Evolutionary conservation across 2,113 vertebrate species (phyloP), one percentile per base, ranked within the genome.

Genomic region (Alligator sinensis): DNA sequence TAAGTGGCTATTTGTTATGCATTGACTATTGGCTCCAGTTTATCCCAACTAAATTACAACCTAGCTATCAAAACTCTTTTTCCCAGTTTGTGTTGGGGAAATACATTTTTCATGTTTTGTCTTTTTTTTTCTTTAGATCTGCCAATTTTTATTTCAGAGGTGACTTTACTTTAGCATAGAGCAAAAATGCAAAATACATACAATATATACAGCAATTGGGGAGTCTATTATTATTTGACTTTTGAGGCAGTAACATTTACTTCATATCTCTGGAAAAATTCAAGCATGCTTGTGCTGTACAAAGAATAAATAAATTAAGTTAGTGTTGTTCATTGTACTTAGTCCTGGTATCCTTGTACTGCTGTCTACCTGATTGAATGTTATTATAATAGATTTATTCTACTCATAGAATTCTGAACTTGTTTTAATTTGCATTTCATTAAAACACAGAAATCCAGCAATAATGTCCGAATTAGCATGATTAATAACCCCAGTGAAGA

Each of bases 391-490:
- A 63, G 21, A 34, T n/a, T 14, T 64, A 17, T 1, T 64, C 15
- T 87, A 80, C 25, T 77, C 9, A 55, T 58, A 68, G 87, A 82
- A 82, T 86, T 61, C 0, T 75, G 11, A 61, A 64, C 12, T n/a
- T 82, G 72, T 84, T 66, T 84, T 90, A 77, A 88, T 34, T n/a
- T 19, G 4, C 61, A 14, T 96, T 96, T 95, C 59, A 11, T 95
- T 90, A 25, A 55, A 94, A 84, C 89, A 68, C 91, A 98, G 98
- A 98, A 98, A 96, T 98, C 98, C 95, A 99, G 99, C 97, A 99
- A 99, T 97, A 99, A 99, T 6, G 94, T 99, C 79, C 98, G 99
- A 58, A 98, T 99, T 94, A 98, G 99, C 79, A 97, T 99, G 98
- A 98, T 99, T 96, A 99, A 98, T 96, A 99, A 99, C 94, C 99